Percentiles rank a stretch among this genome's conserved stretches.
These are phyloP conservation scores for Vulpes vulpes DNA, from an alignment of 2,113 vertebrate genomes.

Conservation along the genomic window DNA sequence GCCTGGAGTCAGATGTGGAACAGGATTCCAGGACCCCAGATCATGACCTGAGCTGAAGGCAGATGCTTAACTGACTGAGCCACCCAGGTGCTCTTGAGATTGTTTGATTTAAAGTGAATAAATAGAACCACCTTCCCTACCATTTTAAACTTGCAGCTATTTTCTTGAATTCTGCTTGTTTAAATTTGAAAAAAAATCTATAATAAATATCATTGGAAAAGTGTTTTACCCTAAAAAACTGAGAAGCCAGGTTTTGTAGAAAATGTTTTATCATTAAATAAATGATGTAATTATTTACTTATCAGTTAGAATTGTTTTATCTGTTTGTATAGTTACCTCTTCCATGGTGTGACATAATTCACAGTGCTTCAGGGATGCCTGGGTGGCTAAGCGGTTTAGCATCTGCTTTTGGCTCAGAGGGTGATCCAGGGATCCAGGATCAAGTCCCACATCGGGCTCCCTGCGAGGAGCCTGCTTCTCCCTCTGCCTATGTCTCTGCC, in stretches of 20 bases:
- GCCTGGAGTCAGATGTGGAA: too few species aligned
- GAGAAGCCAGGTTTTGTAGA: slow-evolving; percentile 36
- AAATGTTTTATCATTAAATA: slow-evolving; percentile 8
- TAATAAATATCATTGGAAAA: neutral
- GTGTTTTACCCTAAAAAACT: neutral
- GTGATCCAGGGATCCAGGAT: too few species aligned
- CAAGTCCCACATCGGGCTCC: too few species aligned
- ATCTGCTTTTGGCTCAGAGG: too few species aligned
- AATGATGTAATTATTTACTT: neutral
- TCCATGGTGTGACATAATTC: neutral
- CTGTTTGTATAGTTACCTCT: neutral
- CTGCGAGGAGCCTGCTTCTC: too few species aligned
- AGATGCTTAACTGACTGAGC: too few species aligned
- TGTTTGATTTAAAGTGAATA: neutral
- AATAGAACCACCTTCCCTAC: neutral
- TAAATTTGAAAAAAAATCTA: slow-evolving; percentile 44
- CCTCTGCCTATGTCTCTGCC: too few species aligned
- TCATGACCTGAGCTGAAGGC: too few species aligned
- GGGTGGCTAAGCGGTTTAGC: too few species aligned
- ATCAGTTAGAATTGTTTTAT: neutral
- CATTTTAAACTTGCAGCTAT: slow-evolving; percentile 32
- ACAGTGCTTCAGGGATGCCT: neutral
- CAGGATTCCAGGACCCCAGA: too few species aligned
- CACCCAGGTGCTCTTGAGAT: too few species aligned
- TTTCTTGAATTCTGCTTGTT: slow-evolving; percentile 62